Conservation (phyloP, 2,113 vertebrate genomes). For the Hylia prasina region DNA sequence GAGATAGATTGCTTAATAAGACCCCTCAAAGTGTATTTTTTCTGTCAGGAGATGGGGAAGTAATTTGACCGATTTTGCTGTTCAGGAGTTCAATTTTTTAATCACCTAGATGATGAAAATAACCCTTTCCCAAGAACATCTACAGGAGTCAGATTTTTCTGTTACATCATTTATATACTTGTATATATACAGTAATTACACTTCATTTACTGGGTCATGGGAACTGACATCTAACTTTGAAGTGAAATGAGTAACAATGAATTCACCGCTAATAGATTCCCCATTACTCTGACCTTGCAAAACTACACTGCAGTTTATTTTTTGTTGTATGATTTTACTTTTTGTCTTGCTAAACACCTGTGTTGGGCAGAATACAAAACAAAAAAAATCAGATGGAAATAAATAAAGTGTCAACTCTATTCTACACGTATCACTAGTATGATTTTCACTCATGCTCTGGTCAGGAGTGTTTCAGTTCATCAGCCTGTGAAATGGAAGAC, state of each 20-base stretch:
- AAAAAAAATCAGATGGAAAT: background rate
- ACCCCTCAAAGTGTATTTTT: conserved; percentile 51
- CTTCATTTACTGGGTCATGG: conserved; percentile 73
- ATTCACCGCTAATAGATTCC: conserved; percentile 57
- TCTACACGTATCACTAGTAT: background rate
- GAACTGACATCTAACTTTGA: conserved; percentile 69
- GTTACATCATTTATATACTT: conserved; percentile 66
- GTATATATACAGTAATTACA: conserved; percentile 58
- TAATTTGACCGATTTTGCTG: conserved; percentile 54
- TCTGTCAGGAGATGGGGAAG: conserved; percentile 48
- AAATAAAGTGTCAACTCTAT: background rate
- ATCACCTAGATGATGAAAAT: conserved; percentile 50
- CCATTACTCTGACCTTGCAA: conserved; percentile 57
- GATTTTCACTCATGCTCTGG: background rate
- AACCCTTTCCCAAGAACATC: conserved; percentile 20
- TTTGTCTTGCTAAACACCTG: background rate
- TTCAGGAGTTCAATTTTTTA: conserved; percentile 57
- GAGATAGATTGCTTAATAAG: conserved; percentile 65
- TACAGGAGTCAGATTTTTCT: conserved; percentile 53
- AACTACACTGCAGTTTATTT: background rate
- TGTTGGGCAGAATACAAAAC: background rate
- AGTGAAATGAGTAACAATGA: conserved; percentile 72
- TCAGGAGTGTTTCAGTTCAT: background rate
- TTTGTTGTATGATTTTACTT: background rate
- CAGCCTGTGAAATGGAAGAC: background rate